Base-by-base conservation (phyloP, 1,140 invertebrate genomes). In the Stratiolaelaps scimitus region DNA sequence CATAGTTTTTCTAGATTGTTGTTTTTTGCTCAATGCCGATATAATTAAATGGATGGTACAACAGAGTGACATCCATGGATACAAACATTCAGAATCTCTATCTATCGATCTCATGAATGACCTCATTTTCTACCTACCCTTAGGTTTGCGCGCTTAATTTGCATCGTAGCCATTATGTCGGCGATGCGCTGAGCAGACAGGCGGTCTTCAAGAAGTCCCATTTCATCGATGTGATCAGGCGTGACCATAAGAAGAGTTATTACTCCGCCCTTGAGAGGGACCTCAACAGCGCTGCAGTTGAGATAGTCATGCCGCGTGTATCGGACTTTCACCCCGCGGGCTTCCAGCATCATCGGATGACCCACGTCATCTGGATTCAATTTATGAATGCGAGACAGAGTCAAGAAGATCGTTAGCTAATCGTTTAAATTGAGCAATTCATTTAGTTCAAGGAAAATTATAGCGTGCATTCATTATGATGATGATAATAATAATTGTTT, bases 181-280 rank as follows among this genome's bases (percentile, higher is more conserved):
- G 46, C 68, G 15, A 73, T 66, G 19, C 70, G 60, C 44, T 73
- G 72, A 20, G 71, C 72, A 64, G 65, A 70, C 10, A 73, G 60
- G 65, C 69, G 66, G 13, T 70, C 71, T 66, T 70, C 70, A n/a
- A 73, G 48, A 64, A 73, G 34, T 10, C 66, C 64, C 2, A 69
- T 68, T 23, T 69, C 65, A 28, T 67, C 69, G 7, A 68, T 48
- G 1, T 65, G 43, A 65, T 71, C 69, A 43, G 23, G 34, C 10
- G 71, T 69, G 20, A 72, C 67, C 45, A 73, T 64, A 1, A 73
- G 48, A 34, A 73, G 29, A 0, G 72, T 72, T 1, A 73, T 45
- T 19, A 71, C 43, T 4, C 72, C 71, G 46, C 68, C 71, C 48
- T 66, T 68, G 47, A 73, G 71, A 15, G 72, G 72, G 43, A 73